A percentile compares a stretch with the other conserved stretches of the same genome.
Conservation (phyloP, 2,113 vertebrate genomes). For the Vanacampus margaritifer region DNA sequence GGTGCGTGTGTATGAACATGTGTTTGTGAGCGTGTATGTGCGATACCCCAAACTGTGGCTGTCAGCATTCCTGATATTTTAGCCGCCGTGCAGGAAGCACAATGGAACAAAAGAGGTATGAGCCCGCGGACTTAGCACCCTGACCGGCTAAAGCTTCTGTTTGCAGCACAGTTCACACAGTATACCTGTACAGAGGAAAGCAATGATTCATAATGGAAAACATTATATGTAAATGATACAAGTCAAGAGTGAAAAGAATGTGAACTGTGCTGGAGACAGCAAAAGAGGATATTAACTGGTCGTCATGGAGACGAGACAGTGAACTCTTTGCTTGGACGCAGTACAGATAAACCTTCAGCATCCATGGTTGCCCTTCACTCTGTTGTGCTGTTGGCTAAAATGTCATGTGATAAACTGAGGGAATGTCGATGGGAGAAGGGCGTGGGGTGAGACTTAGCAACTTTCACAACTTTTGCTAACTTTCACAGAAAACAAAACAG, state of each 20-base stretch:
- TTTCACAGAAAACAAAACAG: background rate
- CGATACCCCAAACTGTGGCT: slow-evolving; percentile 45
- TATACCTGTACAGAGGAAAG: background rate
- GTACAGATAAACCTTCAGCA: slow-evolving; percentile 4
- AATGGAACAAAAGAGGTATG: slow-evolving; percentile 66
- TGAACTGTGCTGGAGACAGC: background rate
- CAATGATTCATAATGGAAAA: background rate
- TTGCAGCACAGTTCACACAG: slow-evolving; percentile 16
- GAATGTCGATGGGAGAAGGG: slow-evolving; percentile 27
- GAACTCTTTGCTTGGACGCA: background rate
- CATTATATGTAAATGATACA: background rate
- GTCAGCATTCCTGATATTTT: slow-evolving; percentile 71
- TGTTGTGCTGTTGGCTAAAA: slow-evolving; percentile 3
- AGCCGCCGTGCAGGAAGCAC: slow-evolving; percentile 55
- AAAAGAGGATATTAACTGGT: slow-evolving; percentile 3
- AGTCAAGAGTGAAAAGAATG: background rate
- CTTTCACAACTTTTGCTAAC: background rate
- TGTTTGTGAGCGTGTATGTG: slow-evolving; percentile 10
- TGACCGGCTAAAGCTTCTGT: slow-evolving; percentile 37
- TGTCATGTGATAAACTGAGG: slow-evolving; percentile 38
- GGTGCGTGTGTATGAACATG: slow-evolving; percentile 26
- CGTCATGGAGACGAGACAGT: background rate
- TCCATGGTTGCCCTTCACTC: slow-evolving; percentile 4
- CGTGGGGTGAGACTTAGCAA: slow-evolving; percentile 51
- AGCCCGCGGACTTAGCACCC: slow-evolving; percentile 55